phyloP scores from a whole-genome alignment of 2,113 vertebrate species.

The Cinclus cinclus region DNA sequence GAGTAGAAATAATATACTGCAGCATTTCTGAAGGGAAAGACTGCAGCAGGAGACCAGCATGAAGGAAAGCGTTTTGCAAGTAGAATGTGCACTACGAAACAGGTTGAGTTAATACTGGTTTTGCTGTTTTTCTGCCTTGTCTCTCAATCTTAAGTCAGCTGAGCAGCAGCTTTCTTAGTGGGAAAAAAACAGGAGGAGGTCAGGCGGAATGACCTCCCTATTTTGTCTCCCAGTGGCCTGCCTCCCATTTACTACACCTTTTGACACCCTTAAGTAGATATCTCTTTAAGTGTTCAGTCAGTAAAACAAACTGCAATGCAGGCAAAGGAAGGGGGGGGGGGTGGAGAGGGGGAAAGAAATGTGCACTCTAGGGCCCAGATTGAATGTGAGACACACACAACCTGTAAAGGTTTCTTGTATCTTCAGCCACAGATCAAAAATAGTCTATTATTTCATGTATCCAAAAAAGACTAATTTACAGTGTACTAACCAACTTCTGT shows the following conservation, averaged over 20 bases:
- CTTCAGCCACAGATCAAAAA: not conserved
- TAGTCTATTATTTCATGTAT: not conserved
- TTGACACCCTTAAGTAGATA: conserved; percentile 85
- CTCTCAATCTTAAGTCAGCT: conserved; percentile 75
- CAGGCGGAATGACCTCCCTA: conserved; percentile 77
- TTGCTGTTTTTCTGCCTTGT: conserved; percentile 53
- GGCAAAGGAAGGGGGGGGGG: not conserved
- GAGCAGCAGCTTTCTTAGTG: conserved; percentile 75
- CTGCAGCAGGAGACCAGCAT: not conserved
- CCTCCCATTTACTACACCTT: conserved; percentile 78
- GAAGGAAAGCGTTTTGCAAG: not conserved
- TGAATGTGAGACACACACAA: fast-evolving
- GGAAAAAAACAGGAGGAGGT: conserved; percentile 81
- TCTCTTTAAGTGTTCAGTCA: conserved; percentile 78
- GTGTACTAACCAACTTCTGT: not conserved
- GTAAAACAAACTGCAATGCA: conserved; percentile 71
- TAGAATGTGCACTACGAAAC: not conserved
- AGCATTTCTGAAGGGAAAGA: conserved; percentile 15
- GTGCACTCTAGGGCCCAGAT: not conserved
- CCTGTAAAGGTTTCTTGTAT: fast-evolving
- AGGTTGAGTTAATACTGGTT: not conserved
- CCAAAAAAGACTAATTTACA: not conserved
- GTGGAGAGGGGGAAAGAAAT: not conserved
- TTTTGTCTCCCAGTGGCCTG: conserved; percentile 43
- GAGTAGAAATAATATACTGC: not conserved